These are phyloP conservation scores for Aselliscus stoliczkanus DNA, from an alignment of 2,797 vertebrate species.

Conservation along the genomic window DNA sequence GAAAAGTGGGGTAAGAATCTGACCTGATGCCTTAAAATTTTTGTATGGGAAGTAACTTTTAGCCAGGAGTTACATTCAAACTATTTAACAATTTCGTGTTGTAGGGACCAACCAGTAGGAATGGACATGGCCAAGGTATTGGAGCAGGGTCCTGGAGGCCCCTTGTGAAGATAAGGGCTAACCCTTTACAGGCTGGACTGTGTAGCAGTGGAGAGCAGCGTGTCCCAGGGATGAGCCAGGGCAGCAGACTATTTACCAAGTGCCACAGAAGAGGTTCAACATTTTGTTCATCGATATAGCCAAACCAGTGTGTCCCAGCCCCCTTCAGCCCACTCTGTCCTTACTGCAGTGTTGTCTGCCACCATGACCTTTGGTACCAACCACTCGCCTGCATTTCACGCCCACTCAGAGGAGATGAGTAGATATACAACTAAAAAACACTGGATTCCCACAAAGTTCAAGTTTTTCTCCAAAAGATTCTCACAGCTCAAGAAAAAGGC, in stretches of 20 bases:
- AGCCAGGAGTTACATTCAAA: background rate
- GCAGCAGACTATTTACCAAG: background rate
- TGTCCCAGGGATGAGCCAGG: background rate
- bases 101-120: background rate
- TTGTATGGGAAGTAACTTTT: background rate
- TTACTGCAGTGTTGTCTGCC: accelerated
- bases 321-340: background rate
- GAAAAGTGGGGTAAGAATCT: background rate
- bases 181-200: background rate
- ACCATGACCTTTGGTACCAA: accelerated
- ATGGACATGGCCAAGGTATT: background rate
- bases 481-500: background rate
- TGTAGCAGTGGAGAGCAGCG: background rate
- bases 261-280: background rate
- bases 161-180: background rate
- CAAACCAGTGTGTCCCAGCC: too few species aligned
- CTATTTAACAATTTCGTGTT: background rate
- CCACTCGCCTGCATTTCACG: accelerated
- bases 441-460: background rate
- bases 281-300: accelerated
- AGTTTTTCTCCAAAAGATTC: background rate
- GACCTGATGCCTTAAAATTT: background rate
- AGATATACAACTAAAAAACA: background rate
- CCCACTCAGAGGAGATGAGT: background rate
- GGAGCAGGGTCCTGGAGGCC: background rate